phyloP scores from a whole-genome alignment of 2,888 invertebrate genomes.

The Sinohyriopsis cumingii region DNA sequence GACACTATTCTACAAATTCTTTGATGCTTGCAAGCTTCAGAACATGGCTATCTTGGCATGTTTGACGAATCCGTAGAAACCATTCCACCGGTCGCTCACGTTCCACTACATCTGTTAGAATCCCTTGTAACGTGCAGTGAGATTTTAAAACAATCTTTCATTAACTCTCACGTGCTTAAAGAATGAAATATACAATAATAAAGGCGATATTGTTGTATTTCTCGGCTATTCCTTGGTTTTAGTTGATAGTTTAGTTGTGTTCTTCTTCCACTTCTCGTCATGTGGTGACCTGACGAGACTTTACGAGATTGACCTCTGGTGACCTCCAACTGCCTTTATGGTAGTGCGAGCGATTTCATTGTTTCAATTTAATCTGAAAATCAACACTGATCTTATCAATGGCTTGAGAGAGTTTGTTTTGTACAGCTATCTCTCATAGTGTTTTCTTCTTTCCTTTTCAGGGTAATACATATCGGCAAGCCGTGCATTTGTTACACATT shows the following conservation, averaged over 20 bases:
- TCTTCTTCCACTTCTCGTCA: slow-evolving; percentile 52
- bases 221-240: slow-evolving; percentile 35
- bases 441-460: too few relatives aligned
- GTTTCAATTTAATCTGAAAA: too few relatives aligned
- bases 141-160: slow-evolving; percentile 2
- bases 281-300: slow-evolving; percentile 46
- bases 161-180: slow-evolving; percentile 7
- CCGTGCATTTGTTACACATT: too few relatives aligned
- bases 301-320: slow-evolving; percentile 45
- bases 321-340: slow-evolving; percentile 15
- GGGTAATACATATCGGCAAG: too few relatives aligned
- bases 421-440: too few relatives aligned
- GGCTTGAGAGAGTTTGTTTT: too few relatives aligned
- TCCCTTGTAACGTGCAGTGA: neutral
- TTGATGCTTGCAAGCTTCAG: slow-evolving; percentile 29
- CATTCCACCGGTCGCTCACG: slow-evolving; percentile 28
- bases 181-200: neutral
- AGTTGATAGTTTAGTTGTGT: slow-evolving; percentile 58
- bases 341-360: too few relatives aligned
- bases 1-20: slow-evolving; percentile 15
- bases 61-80: slow-evolving; percentile 57
- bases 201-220: neutral
- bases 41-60: slow-evolving; percentile 55
- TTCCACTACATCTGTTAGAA: slow-evolving; percentile 7
- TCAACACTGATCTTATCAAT: too few relatives aligned